Evolutionary conservation across 2,888 invertebrate genomes (phyloP).

Genomic region (Trichacis sp.): DNA sequence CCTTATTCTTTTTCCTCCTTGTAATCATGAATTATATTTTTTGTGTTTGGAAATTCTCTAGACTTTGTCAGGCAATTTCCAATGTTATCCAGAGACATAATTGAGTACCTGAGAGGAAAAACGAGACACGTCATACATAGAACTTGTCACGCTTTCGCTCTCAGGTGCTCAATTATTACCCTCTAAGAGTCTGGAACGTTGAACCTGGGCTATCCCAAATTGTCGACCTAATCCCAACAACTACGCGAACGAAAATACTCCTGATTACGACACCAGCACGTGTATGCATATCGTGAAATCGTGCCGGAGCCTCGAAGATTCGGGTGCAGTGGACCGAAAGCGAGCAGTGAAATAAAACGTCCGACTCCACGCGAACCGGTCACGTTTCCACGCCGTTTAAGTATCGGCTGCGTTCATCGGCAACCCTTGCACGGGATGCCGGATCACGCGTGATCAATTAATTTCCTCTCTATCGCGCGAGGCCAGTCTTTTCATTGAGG

Average conservation of each 20-base stretch:
- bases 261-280: constrained; percentile 23
- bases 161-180: too few relatives aligned
- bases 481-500: constrained; percentile 29
- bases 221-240: too few relatives aligned
- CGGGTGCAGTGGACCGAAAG: constrained; percentile 35
- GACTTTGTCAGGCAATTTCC: too few relatives aligned
- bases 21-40: too few relatives aligned
- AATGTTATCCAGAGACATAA: too few relatives aligned
- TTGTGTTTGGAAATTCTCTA: too few relatives aligned
- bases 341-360: constrained; percentile 35
- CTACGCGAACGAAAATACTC: not conserved
- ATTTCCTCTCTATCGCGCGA: constrained; percentile 53
- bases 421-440: constrained; percentile 55
- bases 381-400: constrained; percentile 63
- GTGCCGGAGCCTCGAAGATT: constrained; percentile 32
- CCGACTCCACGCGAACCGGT: constrained; percentile 4
- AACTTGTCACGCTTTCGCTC: too few relatives aligned
- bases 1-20: too few relatives aligned
- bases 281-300: constrained; percentile 25
- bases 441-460: constrained; percentile 66
- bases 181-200: too few relatives aligned
- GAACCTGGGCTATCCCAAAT: too few relatives aligned
- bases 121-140: too few relatives aligned
- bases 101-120: too few relatives aligned
- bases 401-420: constrained; percentile 30